phyloP scores from a whole-genome alignment of 2,797 vertebrate genomes.

The Lindbergichthys nudifrons region DNA sequence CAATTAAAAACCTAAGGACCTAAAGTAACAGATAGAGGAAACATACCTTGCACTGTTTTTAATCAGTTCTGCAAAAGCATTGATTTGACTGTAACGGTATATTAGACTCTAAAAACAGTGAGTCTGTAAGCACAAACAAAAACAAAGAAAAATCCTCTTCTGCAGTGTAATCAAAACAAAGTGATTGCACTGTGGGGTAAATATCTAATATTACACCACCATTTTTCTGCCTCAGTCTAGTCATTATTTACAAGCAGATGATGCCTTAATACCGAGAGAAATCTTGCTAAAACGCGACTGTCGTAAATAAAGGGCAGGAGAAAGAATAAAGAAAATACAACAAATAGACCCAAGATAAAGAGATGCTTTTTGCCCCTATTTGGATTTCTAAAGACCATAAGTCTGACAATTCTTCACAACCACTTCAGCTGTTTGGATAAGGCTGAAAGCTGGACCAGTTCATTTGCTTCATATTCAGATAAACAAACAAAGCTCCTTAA shows the following conservation, averaged over 20 bases:
- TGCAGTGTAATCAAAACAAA: not conserved
- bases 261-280: not conserved
- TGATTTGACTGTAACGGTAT: not conserved
- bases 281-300: not conserved
- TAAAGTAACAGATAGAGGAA: not conserved
- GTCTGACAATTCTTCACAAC: not conserved
- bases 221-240: not conserved
- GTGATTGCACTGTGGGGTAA: not conserved
- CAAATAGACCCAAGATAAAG: not conserved
- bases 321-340: not conserved
- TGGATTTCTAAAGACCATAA: not conserved
- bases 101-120: not conserved
- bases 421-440: constrained; percentile 16
- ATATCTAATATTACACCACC: not conserved
- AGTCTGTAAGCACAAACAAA: not conserved
- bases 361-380: not conserved
- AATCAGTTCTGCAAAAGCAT: not conserved
- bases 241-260: constrained; percentile 11
- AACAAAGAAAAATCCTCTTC: not conserved
- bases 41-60: not conserved
- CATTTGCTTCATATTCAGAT: not conserved
- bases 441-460: not conserved
- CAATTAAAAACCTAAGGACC: not conserved
- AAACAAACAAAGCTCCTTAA: not conserved
- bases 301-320: not conserved